These are phyloP conservation scores for Sceliomorpha sp. DNA, from an alignment of 2,888 invertebrate genomes.

Conservation along the genomic window DNA sequence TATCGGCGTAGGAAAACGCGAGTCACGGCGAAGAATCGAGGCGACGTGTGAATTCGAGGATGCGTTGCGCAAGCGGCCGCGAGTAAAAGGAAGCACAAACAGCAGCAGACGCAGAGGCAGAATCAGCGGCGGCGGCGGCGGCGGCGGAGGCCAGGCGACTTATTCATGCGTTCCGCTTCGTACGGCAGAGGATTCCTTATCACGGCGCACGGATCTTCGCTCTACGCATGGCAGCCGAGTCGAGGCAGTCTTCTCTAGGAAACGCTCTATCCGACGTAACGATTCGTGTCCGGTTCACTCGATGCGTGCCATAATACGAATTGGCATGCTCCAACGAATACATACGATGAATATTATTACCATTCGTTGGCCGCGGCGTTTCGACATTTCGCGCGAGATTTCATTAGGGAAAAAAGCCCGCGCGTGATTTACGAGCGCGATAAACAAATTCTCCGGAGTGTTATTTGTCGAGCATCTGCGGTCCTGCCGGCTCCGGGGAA, in stretches of 20 bases:
- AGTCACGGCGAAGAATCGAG: background rate
- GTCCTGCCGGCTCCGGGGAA: no score
- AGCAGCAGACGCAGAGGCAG: no score
- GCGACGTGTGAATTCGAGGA: slow-evolving; percentile 45
- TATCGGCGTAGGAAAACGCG: no score
- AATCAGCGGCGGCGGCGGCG: background rate
- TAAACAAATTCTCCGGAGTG: no score
- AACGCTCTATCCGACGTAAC: slow-evolving; percentile 66
- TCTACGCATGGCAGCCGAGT: slow-evolving; percentile 42
- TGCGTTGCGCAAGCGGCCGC: slow-evolving; percentile 58
- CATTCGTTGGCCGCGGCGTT: slow-evolving; percentile 28
- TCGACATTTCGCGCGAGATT: background rate
- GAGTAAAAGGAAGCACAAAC: slow-evolving; percentile 36
- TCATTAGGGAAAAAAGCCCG: no score
- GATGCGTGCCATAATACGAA: slow-evolving; percentile 37
- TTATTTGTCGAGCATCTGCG: no score
- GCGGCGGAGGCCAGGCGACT: slow-evolving; percentile 46
- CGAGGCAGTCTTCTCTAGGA: slow-evolving; percentile 61
- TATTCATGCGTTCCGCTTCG: slow-evolving; percentile 70
- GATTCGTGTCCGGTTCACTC: slow-evolving; percentile 68
- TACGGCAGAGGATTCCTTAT: slow-evolving; percentile 60
- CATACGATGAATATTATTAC: slow-evolving; percentile 36
- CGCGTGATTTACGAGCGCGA: no score
- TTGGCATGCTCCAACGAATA: slow-evolving; percentile 33
- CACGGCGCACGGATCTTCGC: slow-evolving; percentile 58